Base-by-base conservation (phyloP, 2,113 vertebrate species). In the Gambusia affinis region DNA sequence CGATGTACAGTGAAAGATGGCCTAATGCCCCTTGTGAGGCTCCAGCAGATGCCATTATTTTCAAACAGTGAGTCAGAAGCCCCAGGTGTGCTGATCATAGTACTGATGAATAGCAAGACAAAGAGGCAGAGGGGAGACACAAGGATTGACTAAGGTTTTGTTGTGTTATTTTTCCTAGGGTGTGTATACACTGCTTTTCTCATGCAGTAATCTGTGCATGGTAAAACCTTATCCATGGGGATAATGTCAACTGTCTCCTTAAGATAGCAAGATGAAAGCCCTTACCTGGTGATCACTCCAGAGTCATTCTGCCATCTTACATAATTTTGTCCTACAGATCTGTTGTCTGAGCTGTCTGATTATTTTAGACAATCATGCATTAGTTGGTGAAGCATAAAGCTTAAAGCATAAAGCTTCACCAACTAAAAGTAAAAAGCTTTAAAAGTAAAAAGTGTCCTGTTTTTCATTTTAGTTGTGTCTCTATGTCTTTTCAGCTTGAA, bases 221-320 rank as follows among this genome's bases (percentile, higher is more conserved):
- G 91, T 85, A 90, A 93, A 92, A 89, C 86, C 85, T 90, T 88
- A 89, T 91, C 88, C 87, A 81, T 37, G 76, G 76, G 87, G 90
- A 92, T 94, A 92, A 92, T 93, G 91, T 89, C 89, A 93, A 91
- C 79, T 90, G 85, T 70, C 86, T 89, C 73, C 63, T 51, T 47
- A 85, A 93, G 92, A 94, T 91, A 93, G 90, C 91, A 82, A 91
- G 86, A 91, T 84, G 86, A 85, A 91, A 90, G 88, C 80, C 82
- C 71, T 73, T 77, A 80, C 73, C 51, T 81, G 61, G 83, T 64
- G n/a, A 79, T 85, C 77, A 78, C 85, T 87, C 75, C 73, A 72
- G 67, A 78, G 75, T 86, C 87, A 85, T 87, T 91, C 79, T 94
- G 76, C 79, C 70, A 88, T 91, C 80, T 87, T 91, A 85, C 87